Conservation (phyloP, 2,797 vertebrate genomes). For the Danio aesculapii region DNA sequence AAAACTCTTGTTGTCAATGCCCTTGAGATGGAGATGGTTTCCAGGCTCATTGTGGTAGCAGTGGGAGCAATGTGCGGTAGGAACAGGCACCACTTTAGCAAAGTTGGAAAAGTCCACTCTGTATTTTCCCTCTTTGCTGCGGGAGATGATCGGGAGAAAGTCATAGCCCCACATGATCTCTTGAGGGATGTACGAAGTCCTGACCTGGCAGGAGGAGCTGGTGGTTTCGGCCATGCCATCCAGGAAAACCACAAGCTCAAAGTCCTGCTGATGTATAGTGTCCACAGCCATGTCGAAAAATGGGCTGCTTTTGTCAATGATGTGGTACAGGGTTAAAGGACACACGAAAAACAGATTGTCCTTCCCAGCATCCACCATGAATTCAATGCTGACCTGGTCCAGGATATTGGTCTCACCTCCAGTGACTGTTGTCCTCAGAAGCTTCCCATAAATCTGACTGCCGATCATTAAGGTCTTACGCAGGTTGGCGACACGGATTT, state of each 20-base stretch:
- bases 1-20: slow-evolving; percentile 86
- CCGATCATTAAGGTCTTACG: slow-evolving; percentile 94
- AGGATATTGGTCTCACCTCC: slow-evolving; percentile 95
- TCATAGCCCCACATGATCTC: slow-evolving; percentile 98
- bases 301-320: slow-evolving; percentile 91
- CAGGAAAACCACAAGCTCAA: slow-evolving; percentile 93
- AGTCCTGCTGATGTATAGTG: slow-evolving; percentile 89
- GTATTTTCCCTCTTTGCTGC: slow-evolving; percentile 94
- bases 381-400: slow-evolving; percentile 92
- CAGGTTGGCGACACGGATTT: slow-evolving; percentile 93
- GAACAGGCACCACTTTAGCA: slow-evolving; percentile 87
- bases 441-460: slow-evolving; percentile 94
- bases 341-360: slow-evolving; percentile 97
- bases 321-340: slow-evolving; percentile 91
- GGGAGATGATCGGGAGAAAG: slow-evolving; percentile 93
- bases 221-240: slow-evolving; percentile 94
- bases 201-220: slow-evolving; percentile 92
- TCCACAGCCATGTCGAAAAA: slow-evolving; percentile 95
- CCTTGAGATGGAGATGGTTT: slow-evolving; percentile 77
- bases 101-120: slow-evolving; percentile 97
- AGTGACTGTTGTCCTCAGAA: slow-evolving; percentile 90
- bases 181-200: slow-evolving; percentile 92
- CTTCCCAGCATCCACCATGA: slow-evolving; percentile 89
- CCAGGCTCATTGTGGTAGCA: slow-evolving; percentile 91
- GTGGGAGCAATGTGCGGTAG: slow-evolving; percentile 91